Evolutionary conservation across 2,797 vertebrate species (phyloP).

Genomic region (Euphonia xanthogaster): DNA sequence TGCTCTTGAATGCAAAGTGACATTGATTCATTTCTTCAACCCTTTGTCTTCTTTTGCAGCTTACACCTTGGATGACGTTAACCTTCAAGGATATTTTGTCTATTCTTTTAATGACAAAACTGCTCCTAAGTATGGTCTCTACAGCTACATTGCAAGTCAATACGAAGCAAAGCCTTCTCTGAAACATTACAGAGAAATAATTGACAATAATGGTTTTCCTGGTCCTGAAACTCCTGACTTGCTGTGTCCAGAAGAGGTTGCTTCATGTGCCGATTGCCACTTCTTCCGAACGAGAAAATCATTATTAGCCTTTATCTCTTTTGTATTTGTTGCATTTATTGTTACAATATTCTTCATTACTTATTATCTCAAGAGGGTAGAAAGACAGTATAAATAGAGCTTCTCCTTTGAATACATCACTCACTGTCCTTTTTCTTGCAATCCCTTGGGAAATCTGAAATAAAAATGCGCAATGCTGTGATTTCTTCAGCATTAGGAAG

Average conservation of each 20-base stretch:
- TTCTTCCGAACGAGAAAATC: slow-evolving; percentile 79
- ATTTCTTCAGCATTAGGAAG: slow-evolving; percentile 14
- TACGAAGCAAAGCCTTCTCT: slow-evolving; percentile 87
- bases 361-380: slow-evolving; percentile 84
- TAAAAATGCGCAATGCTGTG: background rate
- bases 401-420: background rate
- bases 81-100: slow-evolving; percentile 92
- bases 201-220: slow-evolving; percentile 87
- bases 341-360: slow-evolving; percentile 84
- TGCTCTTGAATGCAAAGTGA: background rate
- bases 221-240: slow-evolving; percentile 51
- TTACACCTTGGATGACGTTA: slow-evolving; percentile 86
- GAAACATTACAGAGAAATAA: slow-evolving; percentile 87
- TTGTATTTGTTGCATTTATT: slow-evolving; percentile 83
- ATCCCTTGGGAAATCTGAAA: slow-evolving; percentile 17
- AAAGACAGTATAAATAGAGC: slow-evolving; percentile 74
- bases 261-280: slow-evolving; percentile 74
- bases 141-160: slow-evolving; percentile 82
- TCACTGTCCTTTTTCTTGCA: background rate
- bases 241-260: slow-evolving; percentile 75
- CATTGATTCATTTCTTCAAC: background rate
- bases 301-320: slow-evolving; percentile 85
- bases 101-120: slow-evolving; percentile 90
- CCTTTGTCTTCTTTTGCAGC: slow-evolving; percentile 75
- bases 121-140: slow-evolving; percentile 89